A percentile compares a stretch with the other conserved stretches of the same genome.
phyloP scores from a whole-genome alignment of 2,113 vertebrate species.

The Acrocephalus arundinaceus region DNA sequence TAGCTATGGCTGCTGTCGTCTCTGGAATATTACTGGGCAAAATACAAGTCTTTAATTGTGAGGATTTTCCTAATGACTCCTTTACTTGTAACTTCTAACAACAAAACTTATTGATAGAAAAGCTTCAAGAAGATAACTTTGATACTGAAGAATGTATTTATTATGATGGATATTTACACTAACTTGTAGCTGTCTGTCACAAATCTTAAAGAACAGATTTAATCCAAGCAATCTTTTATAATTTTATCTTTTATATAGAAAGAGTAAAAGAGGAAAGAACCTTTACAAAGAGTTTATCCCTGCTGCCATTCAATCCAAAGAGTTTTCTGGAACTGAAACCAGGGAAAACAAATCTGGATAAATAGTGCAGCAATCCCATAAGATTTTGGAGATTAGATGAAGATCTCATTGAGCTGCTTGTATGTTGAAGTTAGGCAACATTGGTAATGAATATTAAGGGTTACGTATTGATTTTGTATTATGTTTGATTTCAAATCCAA shows the following conservation, averaged over 20 bases:
- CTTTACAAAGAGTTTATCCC: background rate
- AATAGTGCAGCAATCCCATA: background rate
- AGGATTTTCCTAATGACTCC: rapidly evolving
- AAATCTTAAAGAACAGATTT: background rate
- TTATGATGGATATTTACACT: background rate
- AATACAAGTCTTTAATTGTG: background rate
- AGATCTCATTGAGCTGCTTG: background rate
- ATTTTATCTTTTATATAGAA: background rate
- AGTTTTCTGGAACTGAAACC: background rate
- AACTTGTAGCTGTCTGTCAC: background rate
- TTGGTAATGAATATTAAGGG: background rate
- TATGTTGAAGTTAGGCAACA: background rate
- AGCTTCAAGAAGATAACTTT: background rate
- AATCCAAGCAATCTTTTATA: background rate
- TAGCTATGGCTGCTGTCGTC: background rate
- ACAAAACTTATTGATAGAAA: background rate
- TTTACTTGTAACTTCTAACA: background rate
- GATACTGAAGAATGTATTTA: background rate
- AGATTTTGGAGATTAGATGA: background rate
- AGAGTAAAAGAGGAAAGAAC: background rate
- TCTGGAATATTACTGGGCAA: background rate
- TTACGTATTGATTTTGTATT: background rate
- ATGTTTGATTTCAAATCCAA: background rate
- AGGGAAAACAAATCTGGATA: background rate
- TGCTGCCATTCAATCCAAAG: background rate